Base-by-base conservation (phyloP, 2,888 invertebrate species). In the Yponomeuta malinellus region DNA sequence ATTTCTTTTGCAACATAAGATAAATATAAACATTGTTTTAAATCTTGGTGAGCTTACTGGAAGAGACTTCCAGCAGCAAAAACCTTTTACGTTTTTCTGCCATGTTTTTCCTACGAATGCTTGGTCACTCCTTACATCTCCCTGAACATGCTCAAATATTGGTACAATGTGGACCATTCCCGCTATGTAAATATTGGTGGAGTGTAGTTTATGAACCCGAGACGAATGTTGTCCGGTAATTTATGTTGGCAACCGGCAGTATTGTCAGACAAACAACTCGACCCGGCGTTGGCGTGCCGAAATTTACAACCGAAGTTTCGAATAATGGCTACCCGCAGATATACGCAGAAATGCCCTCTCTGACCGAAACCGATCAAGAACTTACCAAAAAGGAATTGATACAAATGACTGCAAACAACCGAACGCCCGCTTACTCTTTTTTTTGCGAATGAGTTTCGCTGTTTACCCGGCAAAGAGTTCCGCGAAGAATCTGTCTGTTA, bases 261-360 rank as follows among this genome's bases (percentile, higher is more conserved):
- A 85, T 87, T 88, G 85, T 84, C 78, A 81, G 82, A 83, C 87
- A 86, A 86, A 88, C 86, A 87, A 83, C 81, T 76, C 66, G 66
- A 52, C 69, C 76, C 79, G 78, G 80, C 78, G 52, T 12, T 12
- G 52, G 78, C 78, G 78, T 75, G 78, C 79, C 81, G 81, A 83
- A 88, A 89, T 88, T 88, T 89, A 87, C 88, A 86, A 85, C 81
- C 85, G 77, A 88, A 88, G 85, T 89, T 87, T 82, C 75, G 79
- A 76, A 74, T 78, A 80, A 79, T 80, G 78, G 77, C 43, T 43
- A 43, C 43, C 43, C 78, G 80, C 76, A 77, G 76, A 59, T 59
- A 76, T 76, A 82, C 81, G 75, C 83, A 81, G 81, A 79, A 59
- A 78, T 79, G 78, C 79, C 78, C 77, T 77, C 74, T 75, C 76